These are phyloP conservation scores for Xanthorhoe spadicearia DNA, from an alignment of 2,888 invertebrate species.

Conservation along the genomic window DNA sequence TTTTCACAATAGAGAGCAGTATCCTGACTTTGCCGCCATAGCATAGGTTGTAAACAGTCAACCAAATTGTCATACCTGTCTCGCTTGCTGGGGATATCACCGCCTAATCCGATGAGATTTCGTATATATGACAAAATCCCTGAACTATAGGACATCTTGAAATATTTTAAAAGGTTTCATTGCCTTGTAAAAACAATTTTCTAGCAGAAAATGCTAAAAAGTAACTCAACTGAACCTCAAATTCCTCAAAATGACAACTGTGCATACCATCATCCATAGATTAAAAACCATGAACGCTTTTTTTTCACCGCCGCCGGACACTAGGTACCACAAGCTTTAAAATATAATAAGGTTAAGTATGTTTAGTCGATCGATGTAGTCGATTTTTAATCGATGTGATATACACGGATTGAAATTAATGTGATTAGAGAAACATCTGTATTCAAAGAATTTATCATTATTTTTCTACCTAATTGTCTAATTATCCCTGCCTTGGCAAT, in stretches of 20 bases:
- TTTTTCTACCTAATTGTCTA: too few relatives aligned
- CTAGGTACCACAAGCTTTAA: too few relatives aligned
- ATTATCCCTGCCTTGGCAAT: too few relatives aligned
- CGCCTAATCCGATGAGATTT: constrained; percentile 69
- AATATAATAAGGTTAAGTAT: too few relatives aligned
- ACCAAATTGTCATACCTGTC: constrained; percentile 80
- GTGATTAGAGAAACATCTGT: too few relatives aligned
- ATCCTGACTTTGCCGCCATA: constrained; percentile 80
- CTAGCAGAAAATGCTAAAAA: constrained; percentile 47
- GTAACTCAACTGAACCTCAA: constrained; percentile 53
- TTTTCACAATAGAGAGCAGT: constrained; percentile 43
- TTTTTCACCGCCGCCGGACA: too few relatives aligned
- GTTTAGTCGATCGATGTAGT: too few relatives aligned
- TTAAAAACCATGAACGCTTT: too few relatives aligned
- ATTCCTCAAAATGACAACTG: constrained; percentile 54
- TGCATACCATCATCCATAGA: neutral
- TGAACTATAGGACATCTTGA: constrained; percentile 71
- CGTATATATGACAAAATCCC: constrained; percentile 71
- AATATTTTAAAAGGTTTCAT: constrained; percentile 65
- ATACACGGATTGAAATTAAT: too few relatives aligned
- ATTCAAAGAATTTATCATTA: too few relatives aligned
- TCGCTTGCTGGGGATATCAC: constrained; percentile 74
- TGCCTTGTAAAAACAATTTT: constrained; percentile 54
- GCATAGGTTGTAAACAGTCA: constrained; percentile 71
- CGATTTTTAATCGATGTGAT: too few relatives aligned